Conservation (phyloP, 2,797 vertebrate species). For the Momotus momota region DNA sequence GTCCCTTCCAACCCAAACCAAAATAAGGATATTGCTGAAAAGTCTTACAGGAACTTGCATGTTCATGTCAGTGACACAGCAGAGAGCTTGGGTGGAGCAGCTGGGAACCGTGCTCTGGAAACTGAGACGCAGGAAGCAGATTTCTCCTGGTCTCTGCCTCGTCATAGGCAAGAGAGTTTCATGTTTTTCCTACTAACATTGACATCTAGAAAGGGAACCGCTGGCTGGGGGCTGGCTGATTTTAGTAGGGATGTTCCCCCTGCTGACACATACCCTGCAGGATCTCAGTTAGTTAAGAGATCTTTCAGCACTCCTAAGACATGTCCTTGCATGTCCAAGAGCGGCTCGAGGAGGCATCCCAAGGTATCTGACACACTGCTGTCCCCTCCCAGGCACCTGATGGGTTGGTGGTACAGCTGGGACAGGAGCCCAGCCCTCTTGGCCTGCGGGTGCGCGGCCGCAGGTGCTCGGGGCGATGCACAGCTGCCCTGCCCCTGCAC, state of each 20-base stretch:
- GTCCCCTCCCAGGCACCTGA: fast-evolving
- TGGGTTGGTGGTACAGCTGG: background rate
- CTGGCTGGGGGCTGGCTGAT: too few relatives aligned
- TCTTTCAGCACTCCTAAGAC: background rate
- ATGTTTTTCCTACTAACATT: background rate
- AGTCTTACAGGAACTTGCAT: background rate
- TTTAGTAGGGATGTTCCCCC: fast-evolving
- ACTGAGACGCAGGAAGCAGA: background rate
- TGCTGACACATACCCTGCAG: background rate
- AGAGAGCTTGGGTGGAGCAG: background rate
- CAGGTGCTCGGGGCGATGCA: background rate
- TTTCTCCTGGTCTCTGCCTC: background rate
- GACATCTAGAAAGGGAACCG: background rate
- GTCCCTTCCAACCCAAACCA: too few relatives aligned
- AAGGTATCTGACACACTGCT: fast-evolving
- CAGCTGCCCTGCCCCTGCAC: background rate
- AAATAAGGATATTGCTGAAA: background rate
- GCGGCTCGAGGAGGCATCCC: background rate
- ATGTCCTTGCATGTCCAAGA: background rate
- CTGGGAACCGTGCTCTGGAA: background rate
- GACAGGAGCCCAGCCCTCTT: background rate
- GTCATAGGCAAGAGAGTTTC: background rate
- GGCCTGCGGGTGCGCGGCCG: fast-evolving
- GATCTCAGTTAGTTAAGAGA: background rate
- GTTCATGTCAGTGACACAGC: fast-evolving